phyloP scores from a whole-genome alignment of 2,113 vertebrate genomes.

The Rhabdornis inornatus region DNA sequence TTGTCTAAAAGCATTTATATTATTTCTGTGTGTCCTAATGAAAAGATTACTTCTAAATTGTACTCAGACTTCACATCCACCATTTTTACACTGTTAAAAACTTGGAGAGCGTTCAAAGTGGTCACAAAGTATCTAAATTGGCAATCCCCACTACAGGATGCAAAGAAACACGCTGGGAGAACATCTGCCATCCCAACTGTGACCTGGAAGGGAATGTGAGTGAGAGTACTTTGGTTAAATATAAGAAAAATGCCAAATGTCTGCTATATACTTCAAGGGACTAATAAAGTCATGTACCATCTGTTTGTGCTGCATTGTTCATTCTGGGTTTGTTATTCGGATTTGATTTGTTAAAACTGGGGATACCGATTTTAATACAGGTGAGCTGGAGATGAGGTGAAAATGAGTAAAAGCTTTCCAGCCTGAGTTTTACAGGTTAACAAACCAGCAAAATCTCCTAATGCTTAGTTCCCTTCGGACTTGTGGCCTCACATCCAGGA shows the following conservation, averaged over 20 bases:
- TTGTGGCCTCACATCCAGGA: neutral
- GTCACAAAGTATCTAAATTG: neutral
- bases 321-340: too few species aligned
- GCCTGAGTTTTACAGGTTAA: neutral
- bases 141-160: neutral
- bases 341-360: neutral
- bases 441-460: neutral
- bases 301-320: neutral
- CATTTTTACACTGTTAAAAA: neutral
- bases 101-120: neutral
- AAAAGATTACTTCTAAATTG: neutral
- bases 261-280: neutral
- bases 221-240: constrained; percentile 1
- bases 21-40: neutral
- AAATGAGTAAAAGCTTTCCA: neutral
- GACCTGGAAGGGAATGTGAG: constrained; percentile 50
- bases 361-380: neutral
- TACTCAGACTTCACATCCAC: neutral
- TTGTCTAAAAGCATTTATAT: neutral
- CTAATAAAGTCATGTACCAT: neutral
- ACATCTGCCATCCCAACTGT: constrained; percentile 57
- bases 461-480: neutral
- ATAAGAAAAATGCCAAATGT: constrained; percentile 47
- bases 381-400: neutral
- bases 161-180: constrained; percentile 32